Evolutionary conservation across 2,797 vertebrate species (phyloP).

Genomic region (Oreochromis grahami): DNA sequence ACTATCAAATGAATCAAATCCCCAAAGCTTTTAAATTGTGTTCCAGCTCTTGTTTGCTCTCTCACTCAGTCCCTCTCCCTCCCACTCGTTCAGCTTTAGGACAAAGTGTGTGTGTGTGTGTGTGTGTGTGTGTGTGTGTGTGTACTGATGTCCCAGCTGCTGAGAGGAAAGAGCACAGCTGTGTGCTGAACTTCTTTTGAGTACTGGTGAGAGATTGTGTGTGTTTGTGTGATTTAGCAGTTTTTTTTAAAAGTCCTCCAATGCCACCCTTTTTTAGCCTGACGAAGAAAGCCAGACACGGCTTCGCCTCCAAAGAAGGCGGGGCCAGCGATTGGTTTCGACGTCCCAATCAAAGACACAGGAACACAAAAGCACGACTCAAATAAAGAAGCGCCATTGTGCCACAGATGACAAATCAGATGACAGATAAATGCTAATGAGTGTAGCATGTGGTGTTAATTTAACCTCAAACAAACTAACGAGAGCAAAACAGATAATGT

Average conservation of each 20-base stretch:
- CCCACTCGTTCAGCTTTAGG: background rate
- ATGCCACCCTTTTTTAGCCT: background rate
- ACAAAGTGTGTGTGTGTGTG: conserved; percentile 1
- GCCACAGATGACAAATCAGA: background rate
- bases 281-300: background rate
- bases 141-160: conserved; percentile 17
- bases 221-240: background rate
- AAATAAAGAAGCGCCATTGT: background rate
- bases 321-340: background rate
- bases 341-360: background rate
- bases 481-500: background rate
- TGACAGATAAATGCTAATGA: background rate
- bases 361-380: background rate
- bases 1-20: background rate
- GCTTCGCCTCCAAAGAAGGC: background rate
- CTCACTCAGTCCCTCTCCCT: background rate
- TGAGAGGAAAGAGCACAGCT: conserved; percentile 37
- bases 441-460: background rate
- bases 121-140: background rate
- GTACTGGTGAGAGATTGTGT: background rate
- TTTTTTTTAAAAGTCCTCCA: background rate
- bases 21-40: conserved; percentile 2
- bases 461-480: background rate
- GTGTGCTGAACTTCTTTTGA: conserved; percentile 20
- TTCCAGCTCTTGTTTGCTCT: conserved; percentile 12